phyloP scores from a whole-genome alignment of 2,797 vertebrate species.

The Otolemur crassicaudatus region DNA sequence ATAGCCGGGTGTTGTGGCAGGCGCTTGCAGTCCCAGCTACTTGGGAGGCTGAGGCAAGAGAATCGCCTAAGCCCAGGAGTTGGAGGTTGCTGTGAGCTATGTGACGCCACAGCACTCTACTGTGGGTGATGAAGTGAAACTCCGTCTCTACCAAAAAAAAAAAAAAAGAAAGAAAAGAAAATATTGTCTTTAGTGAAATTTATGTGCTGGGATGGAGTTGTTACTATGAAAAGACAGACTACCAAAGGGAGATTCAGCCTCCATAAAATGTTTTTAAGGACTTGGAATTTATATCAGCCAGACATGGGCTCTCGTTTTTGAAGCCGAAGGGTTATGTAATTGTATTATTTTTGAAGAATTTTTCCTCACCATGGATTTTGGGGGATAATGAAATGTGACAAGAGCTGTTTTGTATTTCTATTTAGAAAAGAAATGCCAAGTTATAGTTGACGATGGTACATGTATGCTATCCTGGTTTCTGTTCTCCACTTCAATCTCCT shows the following conservation, averaged over 20 bases:
- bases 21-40: no score
- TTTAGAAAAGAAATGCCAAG: background rate
- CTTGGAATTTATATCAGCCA: background rate
- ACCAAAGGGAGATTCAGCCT: background rate
- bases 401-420: background rate
- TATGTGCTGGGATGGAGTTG: background rate
- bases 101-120: no score
- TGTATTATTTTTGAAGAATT: conserved; percentile 10
- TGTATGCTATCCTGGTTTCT: background rate
- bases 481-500: background rate
- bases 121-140: no score
- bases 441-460: conserved; percentile 29
- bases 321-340: background rate
- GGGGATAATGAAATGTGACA: background rate
- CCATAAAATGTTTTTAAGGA: background rate
- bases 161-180: background rate
- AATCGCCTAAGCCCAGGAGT: no score
- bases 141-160: no score
- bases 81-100: no score
- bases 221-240: background rate
- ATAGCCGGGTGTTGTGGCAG: no score
- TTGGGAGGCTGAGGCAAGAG: no score
- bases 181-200: background rate
- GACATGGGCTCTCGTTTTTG: background rate
- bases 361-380: background rate